phyloP scores from a whole-genome alignment of 1,140 invertebrate genomes.

The Drosophila elegans region DNA sequence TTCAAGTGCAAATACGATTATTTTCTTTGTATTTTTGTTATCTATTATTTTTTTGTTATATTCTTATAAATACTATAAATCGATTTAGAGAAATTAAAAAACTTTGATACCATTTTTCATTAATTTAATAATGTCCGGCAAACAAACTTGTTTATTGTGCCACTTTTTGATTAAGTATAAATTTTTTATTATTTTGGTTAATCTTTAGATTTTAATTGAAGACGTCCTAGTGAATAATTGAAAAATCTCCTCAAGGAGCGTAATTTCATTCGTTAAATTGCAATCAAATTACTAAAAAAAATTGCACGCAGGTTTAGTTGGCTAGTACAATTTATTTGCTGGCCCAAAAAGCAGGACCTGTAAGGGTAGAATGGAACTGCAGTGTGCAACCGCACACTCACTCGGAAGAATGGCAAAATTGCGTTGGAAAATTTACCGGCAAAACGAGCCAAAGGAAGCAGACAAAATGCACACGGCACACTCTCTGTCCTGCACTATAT shows the following conservation, averaged over 20 bases:
- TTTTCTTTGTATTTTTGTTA: too few species aligned
- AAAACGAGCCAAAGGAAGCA: conserved; percentile 47
- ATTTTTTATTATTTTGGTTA: too few species aligned
- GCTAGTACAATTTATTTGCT: conserved; percentile 39
- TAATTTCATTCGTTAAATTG: background rate
- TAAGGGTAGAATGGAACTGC: conserved; percentile 8
- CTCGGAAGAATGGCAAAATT: conserved; percentile 58
- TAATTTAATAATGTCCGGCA: too few species aligned
- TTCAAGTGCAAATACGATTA: too few species aligned
- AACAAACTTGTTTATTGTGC: too few species aligned
- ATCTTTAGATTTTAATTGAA: too few species aligned
- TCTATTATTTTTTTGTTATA: too few species aligned
- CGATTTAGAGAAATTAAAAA: too few species aligned
- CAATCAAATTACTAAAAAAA: background rate
- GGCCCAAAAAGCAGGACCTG: conserved; percentile 39
- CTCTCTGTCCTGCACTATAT: conserved; percentile 14
- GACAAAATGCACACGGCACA: conserved; percentile 52
- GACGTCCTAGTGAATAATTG: too few species aligned
- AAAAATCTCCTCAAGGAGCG: background rate
- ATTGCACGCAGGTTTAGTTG: background rate
- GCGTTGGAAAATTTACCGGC: conserved; percentile 70
- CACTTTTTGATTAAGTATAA: too few species aligned
- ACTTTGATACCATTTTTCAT: too few species aligned
- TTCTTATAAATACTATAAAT: too few species aligned
- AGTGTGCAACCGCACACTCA: conserved; percentile 25